Base-by-base conservation (phyloP, 2,888 invertebrate genomes). In the Notodromas monacha region DNA sequence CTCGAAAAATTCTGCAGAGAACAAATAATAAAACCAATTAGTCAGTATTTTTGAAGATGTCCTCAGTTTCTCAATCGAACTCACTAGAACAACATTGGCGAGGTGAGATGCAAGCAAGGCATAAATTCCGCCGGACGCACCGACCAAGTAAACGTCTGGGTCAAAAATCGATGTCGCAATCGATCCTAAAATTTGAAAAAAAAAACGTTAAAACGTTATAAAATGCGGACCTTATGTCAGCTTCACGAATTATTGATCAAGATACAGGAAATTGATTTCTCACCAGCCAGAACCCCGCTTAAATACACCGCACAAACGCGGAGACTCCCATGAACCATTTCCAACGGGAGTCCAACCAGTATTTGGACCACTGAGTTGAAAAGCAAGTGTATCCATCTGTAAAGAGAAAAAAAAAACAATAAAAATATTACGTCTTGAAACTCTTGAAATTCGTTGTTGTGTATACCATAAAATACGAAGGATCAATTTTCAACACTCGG, bases 71-170 rank as follows among this genome's bases (percentile, higher is more conserved):
- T n/a, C n/a, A n/a, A n/a, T n/a, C n/a, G n/a, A 6, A 8, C 21
- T 21, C n/a, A 21, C 21, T n/a, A 74, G 54, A 43, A 67, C 55
- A 37, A 77, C 63, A 50, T 81, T 73, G 30, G 79, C 65, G 33
- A 79, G 54, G 47, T 81, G 74, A 36, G 79, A 73, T 30, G 72
- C 67, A 35, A 81, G 58, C 38, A 84, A 52, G 14, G 76, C 70
- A 48, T 79, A 84, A 32, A 79, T 74, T 4, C 79, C 81, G 2
- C 74, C 79, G 1, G 77, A 77, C 21, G 79, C 72, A 12, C 84
- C 84, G 29, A 76, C 66, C 39, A 84, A 60, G 41, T 63, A 61
- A 34, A 69, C 63, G 51, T 76, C 70, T 14, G 69, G 68, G 46
- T 70, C 67, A 42, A 70, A 55, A 33, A 65, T 61, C 14, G 65